Base-by-base conservation (phyloP, 2,113 vertebrate genomes). In the Hippocampus zosterae region DNA sequence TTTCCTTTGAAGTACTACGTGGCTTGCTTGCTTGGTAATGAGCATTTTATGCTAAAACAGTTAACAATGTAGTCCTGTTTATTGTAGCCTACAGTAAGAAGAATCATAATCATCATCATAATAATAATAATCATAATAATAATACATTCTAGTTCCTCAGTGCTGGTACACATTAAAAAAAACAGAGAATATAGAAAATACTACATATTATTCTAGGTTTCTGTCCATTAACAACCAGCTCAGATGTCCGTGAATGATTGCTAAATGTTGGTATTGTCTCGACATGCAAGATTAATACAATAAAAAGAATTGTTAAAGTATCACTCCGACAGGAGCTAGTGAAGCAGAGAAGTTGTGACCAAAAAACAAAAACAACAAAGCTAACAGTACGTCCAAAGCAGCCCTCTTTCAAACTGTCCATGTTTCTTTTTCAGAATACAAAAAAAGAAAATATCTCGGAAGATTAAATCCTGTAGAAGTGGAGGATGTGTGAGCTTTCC, bases 101-200 rank as follows among this genome's bases (percentile, higher is more conserved):
- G 92, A 91, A 37, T 67, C 3, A 67, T 55, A 53, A 67, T 67
- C 8, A 89, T 92, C 91, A 44, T 65, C 1, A 65, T 53, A 67
- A 67, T 67, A 29, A 67, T 67, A 89, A 90, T 37, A 91, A 37
- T 67, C 3, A 67, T 55, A 53, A 67, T 67, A 10, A 89, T 88
- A 88, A 89, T 92, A 92, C 92, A 92, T 92, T 92, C 92, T 92
- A 92, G 86, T 88, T 90, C 87, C 88, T 89, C 88, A 92, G 92
- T 92, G 92, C 89, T 92, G 91, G 91, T 92, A 91, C 90, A 92
- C 90, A 91, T 88, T 84, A 50, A 57, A 25, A 86, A 89, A 91
- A 91, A 89, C 80, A 84, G 81, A 90, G 87, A 89, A 89, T 87
- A 90, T 85, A 89, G 87, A 91, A 87, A 90, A 90, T 87, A 87